Percentiles rank a stretch among this genome's conserved stretches.
These are phyloP conservation scores for Enteromius trimaculatus DNA, from an alignment of 2,797 vertebrate species.

Conservation along the genomic window DNA sequence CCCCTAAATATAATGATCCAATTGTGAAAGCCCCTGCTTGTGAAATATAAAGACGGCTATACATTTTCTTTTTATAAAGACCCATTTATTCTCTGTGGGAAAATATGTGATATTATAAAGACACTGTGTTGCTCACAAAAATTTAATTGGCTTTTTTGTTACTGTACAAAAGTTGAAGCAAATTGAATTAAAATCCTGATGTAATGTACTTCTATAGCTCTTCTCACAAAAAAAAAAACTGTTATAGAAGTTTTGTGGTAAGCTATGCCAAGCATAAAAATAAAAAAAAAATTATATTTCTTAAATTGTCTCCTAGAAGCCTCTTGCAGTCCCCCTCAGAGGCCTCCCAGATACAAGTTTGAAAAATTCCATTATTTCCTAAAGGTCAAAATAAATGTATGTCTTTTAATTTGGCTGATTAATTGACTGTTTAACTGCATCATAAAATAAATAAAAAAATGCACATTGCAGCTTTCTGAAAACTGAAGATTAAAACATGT, in stretches of 20 bases:
- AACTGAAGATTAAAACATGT: background rate
- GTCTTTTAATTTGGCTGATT: background rate
- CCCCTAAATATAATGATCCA: background rate
- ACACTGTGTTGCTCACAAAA: background rate
- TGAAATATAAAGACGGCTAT: background rate
- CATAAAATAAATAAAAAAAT: background rate
- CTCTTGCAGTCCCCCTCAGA: background rate
- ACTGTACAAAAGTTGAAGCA: background rate
- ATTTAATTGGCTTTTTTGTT: background rate
- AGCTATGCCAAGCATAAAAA: background rate
- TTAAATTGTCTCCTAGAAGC: too few species aligned
- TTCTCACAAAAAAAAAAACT: background rate
- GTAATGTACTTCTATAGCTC: background rate
- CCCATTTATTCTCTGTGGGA: background rate
- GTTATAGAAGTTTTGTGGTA: background rate
- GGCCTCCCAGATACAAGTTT: background rate
- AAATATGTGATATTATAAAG: background rate
- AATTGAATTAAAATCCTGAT: background rate
- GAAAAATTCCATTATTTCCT: background rate
- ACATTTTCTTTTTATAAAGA: background rate
- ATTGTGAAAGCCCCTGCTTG: background rate
- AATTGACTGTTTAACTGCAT: background rate
- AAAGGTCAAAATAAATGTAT: background rate
- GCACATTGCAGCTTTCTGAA: background rate
- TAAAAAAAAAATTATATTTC: too few species aligned